Conservation (phyloP, 2,888 invertebrate genomes). For the Sinodicranocentrus sp. region DNA sequence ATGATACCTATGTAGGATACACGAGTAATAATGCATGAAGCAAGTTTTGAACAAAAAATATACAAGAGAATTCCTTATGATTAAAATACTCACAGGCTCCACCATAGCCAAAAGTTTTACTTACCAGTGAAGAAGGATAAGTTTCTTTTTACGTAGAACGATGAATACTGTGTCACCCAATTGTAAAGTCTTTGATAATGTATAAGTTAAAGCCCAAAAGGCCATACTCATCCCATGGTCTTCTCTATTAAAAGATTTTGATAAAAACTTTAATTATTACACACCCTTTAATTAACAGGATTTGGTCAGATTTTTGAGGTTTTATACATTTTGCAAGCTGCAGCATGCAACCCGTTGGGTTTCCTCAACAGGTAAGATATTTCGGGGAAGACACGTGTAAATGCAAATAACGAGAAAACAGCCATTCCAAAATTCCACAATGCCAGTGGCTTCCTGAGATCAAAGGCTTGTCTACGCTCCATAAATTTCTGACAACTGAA, state of each 20-base stretch:
- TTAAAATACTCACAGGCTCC: not conserved
- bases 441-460: conserved; percentile 62
- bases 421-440: conserved; percentile 71
- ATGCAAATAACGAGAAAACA: conserved; percentile 64
- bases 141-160: conserved; percentile 66
- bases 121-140: conserved; percentile 69
- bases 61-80: not conserved
- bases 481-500: conserved; percentile 57
- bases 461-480: conserved; percentile 64
- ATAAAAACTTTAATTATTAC: too few species aligned
- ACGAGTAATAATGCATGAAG: not conserved
- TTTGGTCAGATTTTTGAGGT: too few species aligned
- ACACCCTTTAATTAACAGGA: too few species aligned
- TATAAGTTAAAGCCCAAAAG: conserved; percentile 66
- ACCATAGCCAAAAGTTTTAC: not conserved
- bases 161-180: conserved; percentile 70
- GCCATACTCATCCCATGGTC: conserved; percentile 70
- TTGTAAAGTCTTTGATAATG: conserved; percentile 62
- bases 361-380: conserved; percentile 58
- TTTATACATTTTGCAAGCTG: conserved; percentile 68
- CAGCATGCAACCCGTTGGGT: conserved; percentile 64
- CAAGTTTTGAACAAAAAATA: conserved; percentile 6
- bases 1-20: conserved; percentile 54
- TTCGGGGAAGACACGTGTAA: conserved; percentile 67
- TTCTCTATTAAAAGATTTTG: conserved; percentile 43